Conservation (phyloP, 2,113 vertebrate species). For the Climacteris rufus region DNA sequence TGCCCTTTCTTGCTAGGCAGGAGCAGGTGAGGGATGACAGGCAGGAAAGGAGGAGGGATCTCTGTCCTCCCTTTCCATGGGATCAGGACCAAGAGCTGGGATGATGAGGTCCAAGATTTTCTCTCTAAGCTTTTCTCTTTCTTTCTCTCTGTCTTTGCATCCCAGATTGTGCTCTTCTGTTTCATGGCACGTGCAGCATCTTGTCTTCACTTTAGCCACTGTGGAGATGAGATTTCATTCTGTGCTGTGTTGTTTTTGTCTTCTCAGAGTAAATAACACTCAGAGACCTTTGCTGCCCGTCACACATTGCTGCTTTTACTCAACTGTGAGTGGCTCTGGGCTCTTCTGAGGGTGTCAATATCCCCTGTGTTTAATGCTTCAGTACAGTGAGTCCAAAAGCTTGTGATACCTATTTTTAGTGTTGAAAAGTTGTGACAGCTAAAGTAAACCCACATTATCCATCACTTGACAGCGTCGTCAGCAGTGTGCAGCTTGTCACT, state of each 20-base stretch:
- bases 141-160: not conserved
- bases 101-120: not conserved
- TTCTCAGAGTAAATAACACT: not conserved
- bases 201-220: not conserved
- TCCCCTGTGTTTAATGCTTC: not conserved
- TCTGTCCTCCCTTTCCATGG: not conserved
- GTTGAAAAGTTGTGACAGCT: slow-evolving; percentile 28
- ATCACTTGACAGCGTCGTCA: slow-evolving; percentile 15
- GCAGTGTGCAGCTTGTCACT: slow-evolving; percentile 12
- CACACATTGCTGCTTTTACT: not conserved
- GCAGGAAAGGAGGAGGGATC: not conserved
- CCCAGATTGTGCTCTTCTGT: not conserved
- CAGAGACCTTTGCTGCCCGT: not conserved
- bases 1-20: not conserved
- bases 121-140: not conserved
- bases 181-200: not conserved
- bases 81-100: not conserved
- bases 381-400: not conserved
- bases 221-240: not conserved
- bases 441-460: not conserved
- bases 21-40: not conserved
- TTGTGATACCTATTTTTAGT: slow-evolving; percentile 49
- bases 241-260: not conserved
- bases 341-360: not conserved
- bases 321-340: not conserved